These are phyloP conservation scores for Macrotis lagotis DNA, from an alignment of 2,113 vertebrate species.

Conservation along the genomic window DNA sequence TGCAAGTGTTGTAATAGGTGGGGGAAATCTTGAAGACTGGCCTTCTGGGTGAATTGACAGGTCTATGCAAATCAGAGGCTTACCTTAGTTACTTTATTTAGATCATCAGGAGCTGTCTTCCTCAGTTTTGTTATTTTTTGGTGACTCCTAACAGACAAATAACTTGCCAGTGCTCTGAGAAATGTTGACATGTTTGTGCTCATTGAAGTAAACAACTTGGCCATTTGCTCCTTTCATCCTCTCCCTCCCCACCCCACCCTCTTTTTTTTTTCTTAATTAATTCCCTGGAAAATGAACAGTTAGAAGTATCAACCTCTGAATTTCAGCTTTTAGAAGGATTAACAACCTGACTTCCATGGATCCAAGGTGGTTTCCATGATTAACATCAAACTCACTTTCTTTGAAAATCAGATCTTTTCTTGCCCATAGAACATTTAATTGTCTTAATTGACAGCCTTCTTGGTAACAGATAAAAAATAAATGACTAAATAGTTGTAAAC, in stretches of 20 bases:
- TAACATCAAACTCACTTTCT: slow-evolving; percentile 6
- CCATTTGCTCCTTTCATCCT: neutral
- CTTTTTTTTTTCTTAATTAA: neutral
- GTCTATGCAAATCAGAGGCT: neutral
- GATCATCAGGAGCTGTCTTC: neutral
- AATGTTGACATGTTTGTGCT: slow-evolving; percentile 3
- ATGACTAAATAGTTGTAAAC: neutral
- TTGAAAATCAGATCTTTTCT: neutral
- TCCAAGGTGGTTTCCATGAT: slow-evolving; percentile 3
- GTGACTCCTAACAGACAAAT: neutral
- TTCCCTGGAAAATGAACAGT: neutral
- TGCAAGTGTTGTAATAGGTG: slow-evolving; percentile 54
- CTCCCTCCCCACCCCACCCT: no score
- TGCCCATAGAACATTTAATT: neutral
- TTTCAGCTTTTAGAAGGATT: slow-evolving; percentile 39
- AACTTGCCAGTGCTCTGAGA: neutral
- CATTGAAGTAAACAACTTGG: neutral
- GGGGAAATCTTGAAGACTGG: slow-evolving; percentile 35
- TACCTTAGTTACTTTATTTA: slow-evolving; percentile 39
- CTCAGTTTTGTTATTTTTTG: neutral
- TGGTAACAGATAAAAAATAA: slow-evolving; percentile 16
- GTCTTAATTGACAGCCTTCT: slow-evolving; percentile 8
- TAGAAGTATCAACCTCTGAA: slow-evolving; percentile 1
- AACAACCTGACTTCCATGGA: neutral
- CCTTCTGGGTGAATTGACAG: neutral